Percentiles rank a stretch among this genome's conserved stretches.
phyloP scores from a whole-genome alignment of 2,888 invertebrate genomes.

The Amiota minor region DNA sequence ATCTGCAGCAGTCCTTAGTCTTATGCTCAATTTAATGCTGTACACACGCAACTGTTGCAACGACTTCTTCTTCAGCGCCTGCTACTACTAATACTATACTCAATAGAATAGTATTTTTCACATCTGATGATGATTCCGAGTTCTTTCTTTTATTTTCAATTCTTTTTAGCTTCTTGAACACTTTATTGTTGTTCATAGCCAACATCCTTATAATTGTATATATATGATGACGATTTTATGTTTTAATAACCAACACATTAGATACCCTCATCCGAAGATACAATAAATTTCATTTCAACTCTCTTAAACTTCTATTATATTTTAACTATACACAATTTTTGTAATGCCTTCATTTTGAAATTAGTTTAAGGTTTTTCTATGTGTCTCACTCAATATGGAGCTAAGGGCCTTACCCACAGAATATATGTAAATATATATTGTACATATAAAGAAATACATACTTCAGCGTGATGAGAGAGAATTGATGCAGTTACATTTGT shows the following conservation, averaged over 20 bases:
- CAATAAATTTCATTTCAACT: not conserved
- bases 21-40: not conserved
- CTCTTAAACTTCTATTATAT: not conserved
- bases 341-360: not conserved
- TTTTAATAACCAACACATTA: constrained; percentile 15
- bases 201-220: not conserved
- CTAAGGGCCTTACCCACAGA: too few species aligned
- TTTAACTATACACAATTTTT: not conserved
- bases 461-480: too few species aligned
- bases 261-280: not conserved
- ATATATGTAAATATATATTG: too few species aligned
- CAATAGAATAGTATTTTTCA: not conserved
- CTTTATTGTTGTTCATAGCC: constrained; percentile 7
- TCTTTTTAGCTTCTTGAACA: not conserved
- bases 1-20: constrained; percentile 4
- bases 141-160: constrained; percentile 5
- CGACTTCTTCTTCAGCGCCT: not conserved
- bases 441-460: too few species aligned
- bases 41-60: not conserved
- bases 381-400: too few species aligned
- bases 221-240: constrained; percentile 12
- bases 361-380: not conserved
- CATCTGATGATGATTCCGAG: not conserved
- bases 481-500: too few species aligned
- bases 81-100: not conserved